A percentile compares a stretch with the other conserved stretches of the same genome.
Conservation (phyloP, 1,140 invertebrate species). For the Bradysia coprophila region DNA sequence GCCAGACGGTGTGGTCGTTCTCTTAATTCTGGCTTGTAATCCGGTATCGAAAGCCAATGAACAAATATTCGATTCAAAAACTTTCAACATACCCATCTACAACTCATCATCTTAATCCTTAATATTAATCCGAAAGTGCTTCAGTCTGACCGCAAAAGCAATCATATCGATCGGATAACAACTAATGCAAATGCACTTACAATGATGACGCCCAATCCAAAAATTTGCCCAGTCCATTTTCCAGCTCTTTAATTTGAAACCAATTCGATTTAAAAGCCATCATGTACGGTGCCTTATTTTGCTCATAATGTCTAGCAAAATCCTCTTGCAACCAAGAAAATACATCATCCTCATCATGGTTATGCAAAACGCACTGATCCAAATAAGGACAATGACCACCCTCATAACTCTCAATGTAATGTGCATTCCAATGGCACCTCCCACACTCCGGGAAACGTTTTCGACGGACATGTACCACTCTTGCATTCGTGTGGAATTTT, state of each 20-base stretch:
- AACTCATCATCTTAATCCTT: neutral
- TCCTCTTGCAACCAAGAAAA: conserved; percentile 84
- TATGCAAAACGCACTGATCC: conserved; percentile 84
- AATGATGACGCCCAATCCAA: conserved; percentile 57
- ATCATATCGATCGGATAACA: too few relatives aligned
- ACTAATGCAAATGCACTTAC: conserved; percentile 37
- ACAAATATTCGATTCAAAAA: too few relatives aligned
- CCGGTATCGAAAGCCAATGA: too few relatives aligned
- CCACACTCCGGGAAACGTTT: conserved; percentile 84
- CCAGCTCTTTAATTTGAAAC: conserved; percentile 79
- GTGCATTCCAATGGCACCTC: conserved; percentile 85
- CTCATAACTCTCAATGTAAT: conserved; percentile 74
- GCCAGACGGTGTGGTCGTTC: too few relatives aligned
- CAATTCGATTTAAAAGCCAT: conserved; percentile 90
- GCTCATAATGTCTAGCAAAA: conserved; percentile 67
- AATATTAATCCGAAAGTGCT: too few relatives aligned
- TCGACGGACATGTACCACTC: conserved; percentile 76
- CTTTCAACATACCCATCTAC: neutral
- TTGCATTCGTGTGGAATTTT: conserved; percentile 85
- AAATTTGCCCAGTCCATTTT: conserved; percentile 71
- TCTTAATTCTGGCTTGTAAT: too few relatives aligned
- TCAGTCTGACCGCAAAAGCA: neutral
- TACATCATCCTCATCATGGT: conserved; percentile 70
- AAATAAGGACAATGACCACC: conserved; percentile 84
- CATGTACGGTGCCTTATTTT: conserved; percentile 81